Conservation (phyloP, 2,797 vertebrate species). For the Bovichtus variegatus region DNA sequence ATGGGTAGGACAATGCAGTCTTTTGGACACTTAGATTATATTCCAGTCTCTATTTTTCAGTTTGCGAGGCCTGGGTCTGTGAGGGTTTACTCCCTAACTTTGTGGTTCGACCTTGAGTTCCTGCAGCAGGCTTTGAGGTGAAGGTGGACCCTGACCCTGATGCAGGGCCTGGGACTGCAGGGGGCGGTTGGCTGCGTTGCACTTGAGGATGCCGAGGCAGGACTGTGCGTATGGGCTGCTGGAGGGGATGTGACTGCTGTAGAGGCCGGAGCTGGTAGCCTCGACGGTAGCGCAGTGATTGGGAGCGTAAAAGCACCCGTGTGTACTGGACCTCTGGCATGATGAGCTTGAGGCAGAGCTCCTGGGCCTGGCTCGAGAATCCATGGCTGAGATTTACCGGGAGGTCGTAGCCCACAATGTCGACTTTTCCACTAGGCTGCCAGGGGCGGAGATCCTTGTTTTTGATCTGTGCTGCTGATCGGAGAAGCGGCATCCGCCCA, state of each 20-base stretch:
- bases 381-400: conserved; percentile 77
- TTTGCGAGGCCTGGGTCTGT: conserved; percentile 44
- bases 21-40: conserved; percentile 42
- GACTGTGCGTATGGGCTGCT: conserved; percentile 42
- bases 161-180: conserved; percentile 18
- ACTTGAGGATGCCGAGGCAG: conserved; percentile 53
- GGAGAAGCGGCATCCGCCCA: conserved; percentile 77
- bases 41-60: conserved; percentile 34
- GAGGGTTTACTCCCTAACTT: conserved; percentile 41
- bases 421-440: conserved; percentile 89
- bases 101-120: conserved; percentile 28
- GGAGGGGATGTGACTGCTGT: conserved; percentile 42
- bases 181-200: conserved; percentile 38
- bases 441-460: conserved; percentile 91
- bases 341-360: conserved; percentile 89
- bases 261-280: conserved; percentile 44
- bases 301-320: conserved; percentile 83
- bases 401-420: conserved; percentile 91
- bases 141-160: conserved; percentile 49
- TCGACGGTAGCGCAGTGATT: conserved; percentile 80
- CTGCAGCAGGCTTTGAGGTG: conserved; percentile 40
- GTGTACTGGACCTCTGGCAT: conserved; percentile 91
- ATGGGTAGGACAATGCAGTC: conserved; percentile 51
- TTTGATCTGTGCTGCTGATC: conserved; percentile 85
- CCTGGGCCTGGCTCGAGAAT: conserved; percentile 60